These are phyloP conservation scores for Cataglyphis hispanica DNA, from an alignment of 1,140 invertebrate species.

Conservation along the genomic window DNA sequence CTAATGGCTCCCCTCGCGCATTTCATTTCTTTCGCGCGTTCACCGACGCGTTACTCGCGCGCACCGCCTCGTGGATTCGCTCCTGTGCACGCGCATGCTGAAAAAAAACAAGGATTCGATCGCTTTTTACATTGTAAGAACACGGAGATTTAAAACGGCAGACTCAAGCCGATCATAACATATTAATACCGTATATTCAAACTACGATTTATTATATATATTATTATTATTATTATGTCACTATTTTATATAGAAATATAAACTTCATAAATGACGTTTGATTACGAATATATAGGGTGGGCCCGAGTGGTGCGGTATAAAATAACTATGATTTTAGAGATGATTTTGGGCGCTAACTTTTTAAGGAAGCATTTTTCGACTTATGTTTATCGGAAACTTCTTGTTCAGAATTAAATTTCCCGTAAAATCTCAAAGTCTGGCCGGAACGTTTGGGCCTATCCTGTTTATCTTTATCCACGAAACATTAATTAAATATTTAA, in stretches of 20 bases:
- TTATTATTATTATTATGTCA: too few relatives aligned
- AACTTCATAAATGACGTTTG: not conserved
- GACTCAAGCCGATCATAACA: not conserved
- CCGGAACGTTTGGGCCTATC: too few relatives aligned
- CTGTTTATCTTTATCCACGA: not conserved
- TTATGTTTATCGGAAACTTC: too few relatives aligned
- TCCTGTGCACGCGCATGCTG: conserved; percentile 49
- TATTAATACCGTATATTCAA: not conserved
- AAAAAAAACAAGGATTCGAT: conserved; percentile 1
- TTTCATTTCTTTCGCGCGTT: conserved; percentile 55
- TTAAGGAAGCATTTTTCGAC: too few relatives aligned
- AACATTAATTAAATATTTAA: not conserved
- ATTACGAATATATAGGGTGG: not conserved
- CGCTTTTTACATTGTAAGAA: not conserved
- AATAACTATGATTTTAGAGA: too few relatives aligned
- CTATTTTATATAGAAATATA: not conserved
- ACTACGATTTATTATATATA: not conserved
- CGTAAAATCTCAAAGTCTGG: too few relatives aligned
- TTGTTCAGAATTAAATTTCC: too few relatives aligned
- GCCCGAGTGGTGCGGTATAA: too few relatives aligned
- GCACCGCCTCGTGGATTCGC: conserved; percentile 30
- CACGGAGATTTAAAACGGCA: not conserved
- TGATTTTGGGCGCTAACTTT: too few relatives aligned
- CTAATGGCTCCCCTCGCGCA: conserved; percentile 48
- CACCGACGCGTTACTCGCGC: conserved; percentile 35